Base-by-base conservation (phyloP, 2,113 vertebrate genomes). In the Ranitomeya imitator region DNA sequence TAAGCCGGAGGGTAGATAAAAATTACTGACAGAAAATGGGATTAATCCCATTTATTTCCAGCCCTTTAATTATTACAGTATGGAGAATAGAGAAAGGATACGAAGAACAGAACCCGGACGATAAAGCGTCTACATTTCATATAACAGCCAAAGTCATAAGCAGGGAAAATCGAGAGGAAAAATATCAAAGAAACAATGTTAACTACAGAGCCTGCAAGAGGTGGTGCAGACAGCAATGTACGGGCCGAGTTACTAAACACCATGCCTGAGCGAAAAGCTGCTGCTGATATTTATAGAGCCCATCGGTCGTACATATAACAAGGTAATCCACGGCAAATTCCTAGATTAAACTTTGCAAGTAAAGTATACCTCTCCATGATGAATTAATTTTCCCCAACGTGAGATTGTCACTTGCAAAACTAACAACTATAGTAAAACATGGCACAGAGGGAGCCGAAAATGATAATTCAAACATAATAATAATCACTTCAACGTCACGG, bases 41-140 rank as follows among this genome's bases (percentile, higher is more conserved):
- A 59, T 86, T 77, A 86, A 79, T 86, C 85, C 13, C 59, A 31
- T 31, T 23, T 86, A 67, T 67, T 79, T 79, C 59, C 85, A 54
- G 18, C 15, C 21, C 14, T 67, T 4, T 86, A 86, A 79, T 86
- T 79, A 79, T 54, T 55, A 16, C 57, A 86, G 79, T 79, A 79
- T 86, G 76, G 74, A 54, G 60, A 61, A 67, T 7, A 31, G 18
- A 14, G 85, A 67, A 79, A 69, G 71, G 57, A 79, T 79, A 84
- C 74, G 79, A 86, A 78, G 59, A 55, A 51, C 74, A 79, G 74
- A 55, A 54, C 85, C 10, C 12, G 23, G 37, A 45, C 45, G 76
- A 26, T 61, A 67, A 79, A 78, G 1, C 23, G 19, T 52, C 16
- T 79, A 77, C 37, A 61, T 86, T 67, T 57, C 51, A 78, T 65